A percentile compares a stretch with the other conserved stretches of the same genome.
phyloP scores from a whole-genome alignment of 2,113 vertebrate genomes.

The Tachysurus fulvidraco region DNA sequence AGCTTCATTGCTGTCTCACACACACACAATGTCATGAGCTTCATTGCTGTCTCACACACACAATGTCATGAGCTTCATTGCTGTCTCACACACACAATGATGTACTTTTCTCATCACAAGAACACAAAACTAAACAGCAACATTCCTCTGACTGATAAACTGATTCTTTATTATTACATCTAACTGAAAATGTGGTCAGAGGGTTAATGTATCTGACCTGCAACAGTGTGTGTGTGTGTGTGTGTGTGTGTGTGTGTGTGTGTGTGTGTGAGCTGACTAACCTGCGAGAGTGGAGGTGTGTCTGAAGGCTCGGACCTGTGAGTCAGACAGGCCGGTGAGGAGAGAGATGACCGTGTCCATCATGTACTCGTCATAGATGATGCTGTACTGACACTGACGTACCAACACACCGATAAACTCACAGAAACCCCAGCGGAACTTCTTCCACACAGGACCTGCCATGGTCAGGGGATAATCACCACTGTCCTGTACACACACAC shows the following conservation, averaged over 20 bases:
- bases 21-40: constrained; percentile 99
- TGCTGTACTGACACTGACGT: constrained; percentile 98
- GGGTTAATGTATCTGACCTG: background rate
- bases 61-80: constrained; percentile 99
- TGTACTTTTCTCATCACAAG: no score
- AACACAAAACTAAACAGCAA: no score
- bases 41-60: constrained; percentile 90
- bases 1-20: constrained; percentile 92
- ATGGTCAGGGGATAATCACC: constrained; percentile 98
- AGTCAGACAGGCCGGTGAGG: constrained; percentile 96
- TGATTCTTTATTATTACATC: no score
- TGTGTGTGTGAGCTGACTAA: constrained; percentile 48
- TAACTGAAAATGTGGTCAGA: no score
- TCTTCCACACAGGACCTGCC: constrained; percentile 99
- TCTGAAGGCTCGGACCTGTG: constrained; percentile 97
- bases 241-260: background rate
- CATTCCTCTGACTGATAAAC: background rate
- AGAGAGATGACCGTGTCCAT: constrained; percentile 99
- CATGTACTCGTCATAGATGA: constrained; percentile 99
- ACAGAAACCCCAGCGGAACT: constrained; percentile 98
- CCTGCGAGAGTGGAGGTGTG: constrained; percentile 99
- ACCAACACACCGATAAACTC: constrained; percentile 97
- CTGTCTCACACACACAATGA: constrained; percentile 62
- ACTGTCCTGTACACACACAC: constrained; percentile 81
- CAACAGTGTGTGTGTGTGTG: background rate